A percentile compares a stretch with the other conserved stretches of the same genome.
Conservation (phyloP, 1,140 invertebrate genomes). For the Ylistrum balloti region DNA sequence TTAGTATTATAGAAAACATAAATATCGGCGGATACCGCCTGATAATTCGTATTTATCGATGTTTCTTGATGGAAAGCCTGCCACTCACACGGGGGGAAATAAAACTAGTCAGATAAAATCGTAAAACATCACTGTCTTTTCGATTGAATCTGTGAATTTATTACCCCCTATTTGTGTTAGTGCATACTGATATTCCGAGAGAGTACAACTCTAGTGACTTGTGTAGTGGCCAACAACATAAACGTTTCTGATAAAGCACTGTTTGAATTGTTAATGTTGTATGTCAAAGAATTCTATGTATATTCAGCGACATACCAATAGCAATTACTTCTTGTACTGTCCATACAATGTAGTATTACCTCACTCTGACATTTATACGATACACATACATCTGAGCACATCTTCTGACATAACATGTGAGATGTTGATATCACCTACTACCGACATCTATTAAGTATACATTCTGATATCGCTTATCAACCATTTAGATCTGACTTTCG, state of each 20-base stretch:
- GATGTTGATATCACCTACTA: too few relatives aligned
- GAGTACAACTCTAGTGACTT: neutral
- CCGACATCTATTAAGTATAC: too few relatives aligned
- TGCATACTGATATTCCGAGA: neutral
- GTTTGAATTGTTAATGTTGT: neutral
- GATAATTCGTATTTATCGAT: slow-evolving; percentile 19
- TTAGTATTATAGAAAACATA: neutral
- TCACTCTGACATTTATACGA: too few relatives aligned
- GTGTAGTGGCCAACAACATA: neutral
- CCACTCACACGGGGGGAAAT: neutral
- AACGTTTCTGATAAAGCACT: neutral
- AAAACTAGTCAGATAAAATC: neutral
- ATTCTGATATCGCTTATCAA: too few relatives aligned
- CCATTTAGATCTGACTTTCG: too few relatives aligned
- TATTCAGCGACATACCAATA: too few relatives aligned
- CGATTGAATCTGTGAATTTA: slow-evolving; percentile 35
- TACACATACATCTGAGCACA: too few relatives aligned
- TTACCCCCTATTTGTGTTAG: neutral
- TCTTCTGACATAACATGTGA: too few relatives aligned
- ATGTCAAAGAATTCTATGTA: too few relatives aligned
- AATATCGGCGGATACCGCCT: neutral
- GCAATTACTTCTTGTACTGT: too few relatives aligned
- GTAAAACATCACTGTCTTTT: slow-evolving; percentile 9
- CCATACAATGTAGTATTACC: too few relatives aligned
- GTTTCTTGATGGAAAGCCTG: neutral